Evolutionary conservation across 2,113 vertebrate genomes (phyloP), one percentile per base, ranked within the genome.

Genomic region (Cyanoramphus novaezelandiae): DNA sequence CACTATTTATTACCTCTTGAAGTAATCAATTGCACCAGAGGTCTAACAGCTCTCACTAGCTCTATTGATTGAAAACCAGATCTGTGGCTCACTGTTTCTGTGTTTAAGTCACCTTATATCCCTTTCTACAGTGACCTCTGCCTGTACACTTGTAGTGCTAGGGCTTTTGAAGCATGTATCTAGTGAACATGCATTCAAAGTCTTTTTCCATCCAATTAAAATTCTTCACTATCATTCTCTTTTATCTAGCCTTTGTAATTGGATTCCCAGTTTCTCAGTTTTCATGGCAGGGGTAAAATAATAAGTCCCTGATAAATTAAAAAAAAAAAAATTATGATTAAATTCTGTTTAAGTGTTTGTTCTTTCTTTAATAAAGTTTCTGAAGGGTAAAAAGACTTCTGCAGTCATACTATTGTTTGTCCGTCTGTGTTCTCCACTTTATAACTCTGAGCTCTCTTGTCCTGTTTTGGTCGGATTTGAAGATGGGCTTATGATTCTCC

Each of bases 191-290:
- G 17, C 72, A 79, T 95, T 94, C 89, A 46, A 29, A 14, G 49
- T 90, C 90, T 93, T 92, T 92, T 86, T 84, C 93, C 93, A 97
- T 95, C 91, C 96, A 97, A 98, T 98, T 98, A 98, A 97, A 97
- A 97, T 95, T 92, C 94, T 94, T 95, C 78, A 53, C 94, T 97
- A 98, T 98, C 97, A 86, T 93, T 92, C 44, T 63, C 77, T 96
- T 97, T 97, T 95, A 98, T 98, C 97, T 97, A 9, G 29, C 37
- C 69, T 97, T 98, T 98, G 97, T 98, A 98, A 98, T 98, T 98
- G 96, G 97, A 97, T 98, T 98, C 97, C 95, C 90, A 90, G 79
- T 97, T 97, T 97, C 96, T 97, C 97, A 95, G 96, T 98, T 98
- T 98, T 97, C 92, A 88, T 95, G 92, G 87, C 86, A 97, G 76